Percentiles rank a stretch among this genome's conserved stretches.
phyloP scores from a whole-genome alignment of 1,140 invertebrate genomes.

The Achatina immaculata region DNA sequence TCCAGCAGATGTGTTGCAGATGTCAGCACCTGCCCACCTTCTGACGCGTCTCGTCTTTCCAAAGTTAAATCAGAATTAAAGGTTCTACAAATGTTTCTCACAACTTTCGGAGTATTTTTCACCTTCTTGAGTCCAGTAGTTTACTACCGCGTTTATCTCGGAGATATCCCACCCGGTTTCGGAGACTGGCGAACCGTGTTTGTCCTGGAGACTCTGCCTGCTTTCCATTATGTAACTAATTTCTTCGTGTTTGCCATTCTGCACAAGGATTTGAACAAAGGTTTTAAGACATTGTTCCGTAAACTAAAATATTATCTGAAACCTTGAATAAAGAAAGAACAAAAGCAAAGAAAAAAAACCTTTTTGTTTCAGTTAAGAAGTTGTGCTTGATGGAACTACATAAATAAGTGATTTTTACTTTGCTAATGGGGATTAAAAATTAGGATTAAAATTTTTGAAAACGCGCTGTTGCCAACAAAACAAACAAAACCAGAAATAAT shows the following conservation, averaged over 20 bases:
- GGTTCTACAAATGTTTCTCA: background rate
- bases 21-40: background rate
- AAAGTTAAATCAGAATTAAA: background rate
- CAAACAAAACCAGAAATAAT: too few species aligned
- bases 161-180: background rate
- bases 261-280: background rate
- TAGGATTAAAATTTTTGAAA: too few species aligned
- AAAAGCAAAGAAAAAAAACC: too few species aligned
- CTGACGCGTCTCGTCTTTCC: background rate
- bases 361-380: too few species aligned
- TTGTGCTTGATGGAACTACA: too few species aligned
- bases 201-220: background rate
- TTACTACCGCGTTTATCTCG: background rate
- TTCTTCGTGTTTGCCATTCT: background rate
- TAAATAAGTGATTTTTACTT: too few species aligned
- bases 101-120: background rate
- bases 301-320: too few species aligned
- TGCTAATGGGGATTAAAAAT: too few species aligned
- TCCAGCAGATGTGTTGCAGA: background rate
- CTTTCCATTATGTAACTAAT: background rate
- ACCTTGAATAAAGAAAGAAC: too few species aligned
- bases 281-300: background rate
- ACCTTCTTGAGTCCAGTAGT: background rate
- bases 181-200: background rate
- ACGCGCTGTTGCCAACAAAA: too few species aligned